These are phyloP conservation scores for Monomorium pharaonis DNA, from an alignment of 1,140 invertebrate species.

Conservation along the genomic window DNA sequence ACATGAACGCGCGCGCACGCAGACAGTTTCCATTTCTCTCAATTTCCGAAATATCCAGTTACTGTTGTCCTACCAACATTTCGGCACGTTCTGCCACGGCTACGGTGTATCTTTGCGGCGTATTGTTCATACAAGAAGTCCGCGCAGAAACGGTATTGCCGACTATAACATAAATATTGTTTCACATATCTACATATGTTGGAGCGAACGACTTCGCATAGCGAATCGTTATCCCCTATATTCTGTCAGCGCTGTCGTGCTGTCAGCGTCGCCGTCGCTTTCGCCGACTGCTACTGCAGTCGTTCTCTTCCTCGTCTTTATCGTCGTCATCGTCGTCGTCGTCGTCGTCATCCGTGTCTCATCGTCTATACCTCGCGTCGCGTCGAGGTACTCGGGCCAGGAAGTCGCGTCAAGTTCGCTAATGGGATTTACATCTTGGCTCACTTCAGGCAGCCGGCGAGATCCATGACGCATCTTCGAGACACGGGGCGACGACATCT, in stretches of 20 bases:
- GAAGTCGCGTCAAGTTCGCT: slow-evolving; percentile 78
- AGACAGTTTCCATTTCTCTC: slow-evolving; percentile 39
- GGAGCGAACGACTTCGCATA: slow-evolving; percentile 20
- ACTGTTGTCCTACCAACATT: slow-evolving; percentile 40
- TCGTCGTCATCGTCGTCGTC: not conserved
- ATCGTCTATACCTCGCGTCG: slow-evolving; percentile 4
- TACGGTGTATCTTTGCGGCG: slow-evolving; percentile 33
- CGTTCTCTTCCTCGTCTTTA: not conserved
- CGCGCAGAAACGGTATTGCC: slow-evolving; percentile 19
- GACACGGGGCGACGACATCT: slow-evolving; percentile 51
- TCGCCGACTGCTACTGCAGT: not conserved
- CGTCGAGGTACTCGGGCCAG: slow-evolving; percentile 50
- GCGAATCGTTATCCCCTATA: slow-evolving; percentile 18
- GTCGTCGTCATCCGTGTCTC: not conserved
- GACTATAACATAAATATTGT: slow-evolving; percentile 54
- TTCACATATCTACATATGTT: slow-evolving; percentile 26
- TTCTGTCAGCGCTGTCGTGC: slow-evolving; percentile 17
- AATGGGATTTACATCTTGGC: slow-evolving; percentile 78
- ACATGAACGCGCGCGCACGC: not conserved
- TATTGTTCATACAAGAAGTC: slow-evolving; percentile 48
- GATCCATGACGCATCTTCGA: slow-evolving; percentile 62
- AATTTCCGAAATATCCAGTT: slow-evolving; percentile 54
- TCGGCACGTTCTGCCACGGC: slow-evolving; percentile 36
- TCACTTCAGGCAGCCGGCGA: slow-evolving; percentile 63
- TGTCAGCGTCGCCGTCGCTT: not conserved